These are phyloP conservation scores for Gymnothorax reevesii DNA, from an alignment of 2,797 vertebrate genomes.

Conservation along the genomic window DNA sequence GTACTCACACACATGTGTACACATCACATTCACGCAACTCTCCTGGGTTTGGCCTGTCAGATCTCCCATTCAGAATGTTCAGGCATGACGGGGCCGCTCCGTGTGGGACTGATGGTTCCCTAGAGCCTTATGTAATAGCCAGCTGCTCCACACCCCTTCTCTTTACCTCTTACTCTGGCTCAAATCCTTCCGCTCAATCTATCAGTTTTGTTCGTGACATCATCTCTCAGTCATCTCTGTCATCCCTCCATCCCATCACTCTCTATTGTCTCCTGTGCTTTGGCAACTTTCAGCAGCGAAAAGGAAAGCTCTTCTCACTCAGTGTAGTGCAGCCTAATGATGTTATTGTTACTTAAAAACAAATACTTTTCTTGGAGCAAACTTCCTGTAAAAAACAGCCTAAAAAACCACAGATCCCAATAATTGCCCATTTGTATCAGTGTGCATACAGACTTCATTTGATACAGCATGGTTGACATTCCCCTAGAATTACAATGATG, in stretches of 20 bases:
- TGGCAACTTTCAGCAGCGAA: neutral
- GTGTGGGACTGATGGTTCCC: neutral
- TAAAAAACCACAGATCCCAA: neutral
- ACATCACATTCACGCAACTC: neutral
- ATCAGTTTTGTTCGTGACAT: neutral
- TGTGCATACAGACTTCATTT: neutral
- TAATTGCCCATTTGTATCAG: neutral
- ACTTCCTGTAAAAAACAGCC: neutral
- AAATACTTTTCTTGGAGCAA: neutral
- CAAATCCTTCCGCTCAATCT: neutral
- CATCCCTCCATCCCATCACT: neutral
- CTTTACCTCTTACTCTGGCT: neutral
- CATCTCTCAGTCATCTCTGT: neutral
- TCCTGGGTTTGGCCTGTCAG: neutral
- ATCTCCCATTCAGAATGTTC: neutral
- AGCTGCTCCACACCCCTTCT: neutral
- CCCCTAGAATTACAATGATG: neutral
- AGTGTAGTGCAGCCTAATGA: neutral
- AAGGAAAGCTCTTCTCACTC: neutral
- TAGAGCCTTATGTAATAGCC: conserved; percentile 2
- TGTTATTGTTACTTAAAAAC: neutral
- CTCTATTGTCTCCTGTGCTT: neutral
- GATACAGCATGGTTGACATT: neutral
- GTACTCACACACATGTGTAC: neutral
- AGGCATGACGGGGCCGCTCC: neutral